These are phyloP conservation scores for Erpobdella octoculata DNA, from an alignment of 2,888 invertebrate genomes.

Conservation along the genomic window DNA sequence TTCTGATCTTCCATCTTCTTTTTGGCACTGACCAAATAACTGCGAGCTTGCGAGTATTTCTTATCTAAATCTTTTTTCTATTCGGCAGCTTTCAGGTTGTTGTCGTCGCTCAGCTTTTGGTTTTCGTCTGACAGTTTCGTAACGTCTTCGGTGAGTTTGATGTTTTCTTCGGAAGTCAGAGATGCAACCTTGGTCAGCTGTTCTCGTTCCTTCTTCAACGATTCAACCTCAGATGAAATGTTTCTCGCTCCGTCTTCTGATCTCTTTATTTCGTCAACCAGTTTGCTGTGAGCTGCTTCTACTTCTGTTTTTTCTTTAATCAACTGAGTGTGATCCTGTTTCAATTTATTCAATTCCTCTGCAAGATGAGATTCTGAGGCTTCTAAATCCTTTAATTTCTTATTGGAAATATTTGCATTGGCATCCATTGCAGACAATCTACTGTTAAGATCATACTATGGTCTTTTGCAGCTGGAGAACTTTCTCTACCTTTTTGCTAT, in stretches of 20 bases:
- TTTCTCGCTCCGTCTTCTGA: not conserved
- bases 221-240: not conserved
- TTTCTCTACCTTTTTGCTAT: constrained; percentile 8
- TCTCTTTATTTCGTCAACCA: not conserved
- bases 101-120: not conserved
- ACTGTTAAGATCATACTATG: not conserved
- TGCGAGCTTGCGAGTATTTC: constrained; percentile 8
- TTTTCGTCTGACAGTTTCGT: constrained; percentile 19
- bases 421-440: not conserved
- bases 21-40: constrained; percentile 24
- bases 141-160: constrained; percentile 6
- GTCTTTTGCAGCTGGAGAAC: not conserved
- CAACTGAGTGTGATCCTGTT: not conserved
- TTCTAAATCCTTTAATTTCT: constrained; percentile 7
- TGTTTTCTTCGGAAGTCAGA: constrained; percentile 10
- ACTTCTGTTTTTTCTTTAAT: not conserved
- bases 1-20: constrained; percentile 24
- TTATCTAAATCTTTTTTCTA: constrained; percentile 25
- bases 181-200: not conserved
- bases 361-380: not conserved
- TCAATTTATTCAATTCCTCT: not conserved
- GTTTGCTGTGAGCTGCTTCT: not conserved
- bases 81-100: not conserved
- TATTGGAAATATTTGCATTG: not conserved
- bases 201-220: not conserved